Evolutionary conservation across 2,888 invertebrate genomes (phyloP).

Genomic region (Pseudococcus viburni): DNA sequence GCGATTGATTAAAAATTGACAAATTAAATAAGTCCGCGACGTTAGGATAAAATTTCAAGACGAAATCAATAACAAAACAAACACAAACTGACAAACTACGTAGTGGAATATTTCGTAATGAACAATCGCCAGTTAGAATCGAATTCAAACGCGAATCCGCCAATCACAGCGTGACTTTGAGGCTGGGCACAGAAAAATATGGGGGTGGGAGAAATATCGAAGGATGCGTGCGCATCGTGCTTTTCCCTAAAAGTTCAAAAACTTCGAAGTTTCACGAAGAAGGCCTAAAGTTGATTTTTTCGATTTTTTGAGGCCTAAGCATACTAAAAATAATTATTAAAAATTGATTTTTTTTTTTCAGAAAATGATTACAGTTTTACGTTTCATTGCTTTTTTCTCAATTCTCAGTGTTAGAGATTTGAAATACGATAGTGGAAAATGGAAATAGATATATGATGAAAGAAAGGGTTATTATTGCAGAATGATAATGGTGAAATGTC

Average conservation of each 20-base stretch:
- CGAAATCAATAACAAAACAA: neutral
- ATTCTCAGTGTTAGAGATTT: too few relatives aligned
- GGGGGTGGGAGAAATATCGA: neutral
- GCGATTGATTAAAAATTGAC: neutral
- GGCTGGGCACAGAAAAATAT: neutral
- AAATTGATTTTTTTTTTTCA: too few relatives aligned
- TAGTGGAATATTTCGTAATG: neutral
- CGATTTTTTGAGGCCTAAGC: too few relatives aligned
- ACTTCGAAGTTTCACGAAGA: neutral
- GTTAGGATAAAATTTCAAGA: neutral
- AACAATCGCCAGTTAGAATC: conserved; percentile 5
- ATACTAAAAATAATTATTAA: too few relatives aligned
- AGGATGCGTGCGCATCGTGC: neutral
- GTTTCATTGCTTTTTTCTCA: too few relatives aligned
- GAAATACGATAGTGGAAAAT: too few relatives aligned
- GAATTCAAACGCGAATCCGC: neutral
- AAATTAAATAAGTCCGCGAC: neutral
- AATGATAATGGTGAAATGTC: too few relatives aligned
- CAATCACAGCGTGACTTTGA: neutral
- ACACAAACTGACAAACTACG: conserved; percentile 23
- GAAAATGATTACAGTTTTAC: too few relatives aligned
- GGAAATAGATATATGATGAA: too few relatives aligned
- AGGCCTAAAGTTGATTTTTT: too few relatives aligned
- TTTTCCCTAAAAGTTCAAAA: too few relatives aligned
- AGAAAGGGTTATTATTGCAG: too few relatives aligned